Base-by-base conservation (phyloP, 2,113 vertebrate species). In the Pelusios castaneus region DNA sequence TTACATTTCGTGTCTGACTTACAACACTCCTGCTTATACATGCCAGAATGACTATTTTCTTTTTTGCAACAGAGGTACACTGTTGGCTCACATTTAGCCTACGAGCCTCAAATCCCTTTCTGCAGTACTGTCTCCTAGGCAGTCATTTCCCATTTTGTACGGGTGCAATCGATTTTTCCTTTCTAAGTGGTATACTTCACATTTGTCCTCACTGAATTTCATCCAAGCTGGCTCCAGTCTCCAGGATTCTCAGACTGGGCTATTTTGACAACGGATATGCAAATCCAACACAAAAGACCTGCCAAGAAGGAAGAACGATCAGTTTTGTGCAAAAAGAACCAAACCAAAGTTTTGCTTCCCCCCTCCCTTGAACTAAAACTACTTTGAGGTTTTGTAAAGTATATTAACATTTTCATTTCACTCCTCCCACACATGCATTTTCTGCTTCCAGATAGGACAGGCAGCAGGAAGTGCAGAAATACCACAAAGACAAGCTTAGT, bases 371-470 rank as follows among this genome's bases (percentile, higher is more conserved):
- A 82, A 85, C 86, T 94, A 95, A 96, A 97, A 95, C 77, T 97
- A 95, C 95, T 92, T 85, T 96, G 96, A 95, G 97, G 96, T 97
- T 97, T 97, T 95, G 93, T 89, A 97, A 96, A 89, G 84, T 85
- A 73, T 84, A 93, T 67, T 94, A 63, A 45, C 80, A 85, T 96
- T 96, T 95, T 97, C 91, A 77, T 95, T 95, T 96, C 80, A 54
- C 80, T 94, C 87, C 96, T 97, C 86, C 88, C 93, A 97, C 95
- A 95, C 25, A 11, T 45, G 41, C 38, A 45, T 76, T 76, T 76
- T 13, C 25, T 76, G 25, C 22, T 27, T 45, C 73, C 41, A 76
- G 73, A 6, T 92, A 97, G 97, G 94, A 92, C 89, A 93, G 94
- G 88, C 89, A 76, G 95, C 91, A 97, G 86, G 95, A 96, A 94